Base-by-base conservation (phyloP, 35 echinoderm and acorn worm species). In the Apostichopus japonicus region DNA sequence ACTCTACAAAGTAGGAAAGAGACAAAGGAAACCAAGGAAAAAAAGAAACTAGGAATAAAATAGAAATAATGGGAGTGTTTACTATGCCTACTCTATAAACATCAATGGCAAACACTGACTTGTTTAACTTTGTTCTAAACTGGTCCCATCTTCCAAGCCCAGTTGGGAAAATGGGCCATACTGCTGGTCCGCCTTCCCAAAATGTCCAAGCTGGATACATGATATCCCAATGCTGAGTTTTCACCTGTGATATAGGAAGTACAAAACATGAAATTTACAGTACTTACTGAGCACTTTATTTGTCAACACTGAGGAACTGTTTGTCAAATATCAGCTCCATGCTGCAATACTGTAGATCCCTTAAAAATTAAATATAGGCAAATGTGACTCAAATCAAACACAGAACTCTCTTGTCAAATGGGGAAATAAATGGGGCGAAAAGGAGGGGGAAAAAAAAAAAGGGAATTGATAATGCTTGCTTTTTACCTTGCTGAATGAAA, bases 141-240 rank as follows among this genome's bases (percentile, higher is more conserved):
- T 96, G 88, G 91, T 99, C 97, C 97, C 97, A 99, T 92, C 97
- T 84, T 25, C 97, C 97, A 53, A 99, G 90, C 1, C 97, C 97
- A 54, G 95, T 96, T 59, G 97, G 97, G 92, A 99, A 99, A 65
- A 99, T 83, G 53, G 97, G 97, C 97, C 97, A 99, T 5, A 99
- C 97, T 82, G 97, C 97, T 76, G 97, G 97, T 53, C 97, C 97
- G 54, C 97, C 97, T 90, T 99, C 97, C 97, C 97, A 99, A 84
- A 99, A 99, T 1, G 97, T 99, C 97, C 97, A 99, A 2, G 97
- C 97, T 65, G 97, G 97, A 84, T 99, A 99, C 93, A 96, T 99
- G 77, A 99, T 99, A 16, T 99, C 97, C 92, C 90, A 96, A 67
- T 96, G 93, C 33, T 99, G 95, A 56, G 15, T 63, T 44, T 88